Conservation (phyloP, 2,888 invertebrate species). For the Drosophila prostipennis region DNA sequence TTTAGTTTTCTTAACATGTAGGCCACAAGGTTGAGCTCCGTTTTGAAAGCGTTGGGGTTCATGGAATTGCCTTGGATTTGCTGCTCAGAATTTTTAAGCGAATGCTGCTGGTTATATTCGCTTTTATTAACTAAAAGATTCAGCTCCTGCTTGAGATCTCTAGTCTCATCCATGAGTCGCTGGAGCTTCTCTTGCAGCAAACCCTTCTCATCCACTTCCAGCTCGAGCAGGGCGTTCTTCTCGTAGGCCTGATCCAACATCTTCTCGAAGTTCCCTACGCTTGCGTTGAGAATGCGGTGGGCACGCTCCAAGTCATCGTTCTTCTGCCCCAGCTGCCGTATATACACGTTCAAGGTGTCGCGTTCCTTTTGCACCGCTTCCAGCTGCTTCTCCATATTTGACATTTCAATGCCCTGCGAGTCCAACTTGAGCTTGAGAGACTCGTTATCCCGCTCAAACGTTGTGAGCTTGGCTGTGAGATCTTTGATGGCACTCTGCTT, state of each 20-base stretch:
- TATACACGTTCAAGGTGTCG: slow-evolving; percentile 90
- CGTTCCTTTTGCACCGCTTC: slow-evolving; percentile 88
- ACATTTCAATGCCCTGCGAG: slow-evolving; percentile 89
- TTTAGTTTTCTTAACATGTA: slow-evolving; percentile 98
- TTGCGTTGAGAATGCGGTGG: slow-evolving; percentile 96
- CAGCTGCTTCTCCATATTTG: slow-evolving; percentile 89
- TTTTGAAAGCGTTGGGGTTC: slow-evolving; percentile 93
- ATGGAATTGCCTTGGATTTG: slow-evolving; percentile 87
- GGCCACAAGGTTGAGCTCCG: slow-evolving; percentile 97
- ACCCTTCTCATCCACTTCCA: slow-evolving; percentile 98
- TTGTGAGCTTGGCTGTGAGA: slow-evolving; percentile 90
- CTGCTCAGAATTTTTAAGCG: slow-evolving; percentile 85
- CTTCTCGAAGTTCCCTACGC: slow-evolving; percentile 95
- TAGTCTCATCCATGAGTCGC: slow-evolving; percentile 97
- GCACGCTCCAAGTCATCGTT: slow-evolving; percentile 99
- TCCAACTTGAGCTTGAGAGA: slow-evolving; percentile 88
- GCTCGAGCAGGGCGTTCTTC: slow-evolving; percentile 97
- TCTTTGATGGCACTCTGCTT: slow-evolving; percentile 95
- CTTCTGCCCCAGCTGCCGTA: slow-evolving; percentile 97
- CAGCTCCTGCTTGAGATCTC: slow-evolving; percentile 96
- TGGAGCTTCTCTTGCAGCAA: slow-evolving; percentile 94
- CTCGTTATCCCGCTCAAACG: slow-evolving; percentile 93
- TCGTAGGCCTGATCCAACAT: slow-evolving; percentile 97
- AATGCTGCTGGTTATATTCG: slow-evolving; percentile 84
- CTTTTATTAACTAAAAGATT: slow-evolving; percentile 84